These are phyloP conservation scores for Myiopsitta monachus DNA, from an alignment of 2,113 vertebrate species.

Conservation along the genomic window DNA sequence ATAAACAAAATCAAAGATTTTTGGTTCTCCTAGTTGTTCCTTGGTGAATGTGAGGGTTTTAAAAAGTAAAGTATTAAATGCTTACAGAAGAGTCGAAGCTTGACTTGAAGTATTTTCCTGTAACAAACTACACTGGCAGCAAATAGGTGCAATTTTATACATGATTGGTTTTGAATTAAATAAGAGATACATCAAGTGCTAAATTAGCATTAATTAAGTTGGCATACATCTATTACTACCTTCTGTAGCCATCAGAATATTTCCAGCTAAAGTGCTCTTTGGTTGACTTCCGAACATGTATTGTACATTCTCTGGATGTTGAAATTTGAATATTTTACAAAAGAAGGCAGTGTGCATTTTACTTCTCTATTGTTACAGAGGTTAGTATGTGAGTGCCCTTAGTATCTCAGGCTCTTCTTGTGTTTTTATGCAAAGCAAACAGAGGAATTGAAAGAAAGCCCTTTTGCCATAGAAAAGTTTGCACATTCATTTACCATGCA, in stretches of 20 bases:
- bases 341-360: background rate
- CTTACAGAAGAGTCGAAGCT: background rate
- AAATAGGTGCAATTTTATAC: conserved; percentile 1
- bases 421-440: background rate
- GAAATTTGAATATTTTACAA: background rate
- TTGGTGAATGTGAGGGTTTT: background rate
- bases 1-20: background rate
- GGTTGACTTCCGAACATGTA: background rate
- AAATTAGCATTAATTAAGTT: conserved; percentile 37
- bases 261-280: background rate
- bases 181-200: background rate
- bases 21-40: background rate
- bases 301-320: background rate
- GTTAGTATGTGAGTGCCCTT: background rate
- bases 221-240: conserved; percentile 2
- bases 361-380: background rate
- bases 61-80: background rate
- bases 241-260: conserved; percentile 1
- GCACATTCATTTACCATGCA: background rate
- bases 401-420: background rate
- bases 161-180: conserved; percentile 17
- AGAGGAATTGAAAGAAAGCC: background rate
- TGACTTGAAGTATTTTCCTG: background rate
- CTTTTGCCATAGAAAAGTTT: background rate
- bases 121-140: background rate